These are phyloP conservation scores for Siniperca chuatsi DNA, from an alignment of 2,113 vertebrate species.

Conservation along the genomic window DNA sequence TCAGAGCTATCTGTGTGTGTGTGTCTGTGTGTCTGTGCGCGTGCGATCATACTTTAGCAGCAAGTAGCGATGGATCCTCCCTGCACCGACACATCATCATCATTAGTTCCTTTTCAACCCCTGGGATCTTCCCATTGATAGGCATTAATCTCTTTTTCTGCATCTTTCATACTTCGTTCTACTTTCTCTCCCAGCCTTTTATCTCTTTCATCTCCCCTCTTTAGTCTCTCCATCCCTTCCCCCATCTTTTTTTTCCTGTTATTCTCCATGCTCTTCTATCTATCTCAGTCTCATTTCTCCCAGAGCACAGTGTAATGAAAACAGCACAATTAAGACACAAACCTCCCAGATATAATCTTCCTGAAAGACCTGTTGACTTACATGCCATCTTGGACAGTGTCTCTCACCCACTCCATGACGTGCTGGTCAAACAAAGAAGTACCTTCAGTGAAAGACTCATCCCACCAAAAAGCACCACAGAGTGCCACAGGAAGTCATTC, in stretches of 20 bases:
- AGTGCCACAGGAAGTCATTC: too few relatives aligned
- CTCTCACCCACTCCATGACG: too few relatives aligned
- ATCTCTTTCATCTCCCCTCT: constrained; percentile 9
- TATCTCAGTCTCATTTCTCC: neutral
- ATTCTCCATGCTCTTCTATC: neutral
- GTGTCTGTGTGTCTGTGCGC: neutral
- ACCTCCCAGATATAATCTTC: neutral
- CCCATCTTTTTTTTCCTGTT: neutral
- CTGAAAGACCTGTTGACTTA: neutral
- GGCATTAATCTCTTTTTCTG: constrained; percentile 9
- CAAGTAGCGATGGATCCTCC: constrained; percentile 13
- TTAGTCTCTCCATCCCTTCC: neutral
- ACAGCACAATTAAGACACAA: neutral
- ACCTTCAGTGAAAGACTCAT: too few relatives aligned
- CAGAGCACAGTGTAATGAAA: neutral
- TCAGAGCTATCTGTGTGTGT: constrained; percentile 23
- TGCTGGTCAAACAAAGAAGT: too few relatives aligned
- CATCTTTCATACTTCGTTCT: constrained; percentile 7
- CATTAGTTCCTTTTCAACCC: constrained; percentile 29
- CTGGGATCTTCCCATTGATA: constrained; percentile 10
- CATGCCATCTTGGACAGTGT: too few relatives aligned
- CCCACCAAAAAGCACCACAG: too few relatives aligned
- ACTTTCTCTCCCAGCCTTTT: neutral
- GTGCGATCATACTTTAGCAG: constrained; percentile 18
- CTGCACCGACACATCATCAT: constrained; percentile 44